Evolutionary conservation across 2,888 invertebrate genomes (phyloP).

Genomic region (Temnothorax rugatulus): DNA sequence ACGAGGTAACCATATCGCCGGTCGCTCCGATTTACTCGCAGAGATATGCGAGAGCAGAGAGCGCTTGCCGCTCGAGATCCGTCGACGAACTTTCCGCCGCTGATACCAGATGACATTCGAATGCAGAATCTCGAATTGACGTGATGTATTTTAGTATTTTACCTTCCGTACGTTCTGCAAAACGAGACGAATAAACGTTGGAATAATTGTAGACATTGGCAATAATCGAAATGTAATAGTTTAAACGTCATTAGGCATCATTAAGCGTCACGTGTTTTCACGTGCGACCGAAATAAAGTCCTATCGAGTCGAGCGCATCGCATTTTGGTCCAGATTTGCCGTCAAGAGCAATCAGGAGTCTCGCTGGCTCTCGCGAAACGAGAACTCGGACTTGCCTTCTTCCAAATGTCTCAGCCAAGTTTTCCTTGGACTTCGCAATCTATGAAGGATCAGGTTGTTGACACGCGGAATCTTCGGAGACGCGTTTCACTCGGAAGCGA

Average conservation of each 20-base stretch:
- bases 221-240: background rate
- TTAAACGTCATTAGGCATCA: background rate
- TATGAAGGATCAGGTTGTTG: too few species aligned
- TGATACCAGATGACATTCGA: constrained; percentile 4
- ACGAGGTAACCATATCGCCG: background rate
- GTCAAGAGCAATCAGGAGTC: background rate
- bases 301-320: background rate
- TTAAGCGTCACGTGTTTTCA: background rate
- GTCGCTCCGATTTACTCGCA: background rate
- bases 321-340: background rate
- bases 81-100: background rate
- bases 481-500: background rate
- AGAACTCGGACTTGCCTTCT: background rate
- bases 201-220: background rate
- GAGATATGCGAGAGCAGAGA: background rate
- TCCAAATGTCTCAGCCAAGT: background rate
- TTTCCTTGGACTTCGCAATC: background rate
- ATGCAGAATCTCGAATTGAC: background rate
- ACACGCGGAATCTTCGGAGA: background rate
- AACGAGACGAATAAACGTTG: background rate
- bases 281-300: background rate
- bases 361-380: background rate
- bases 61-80: background rate
- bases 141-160: background rate
- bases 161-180: background rate